Evolutionary conservation across 2,888 invertebrate genomes (phyloP).

Genomic region (Scelioninae gen. 1): DNA sequence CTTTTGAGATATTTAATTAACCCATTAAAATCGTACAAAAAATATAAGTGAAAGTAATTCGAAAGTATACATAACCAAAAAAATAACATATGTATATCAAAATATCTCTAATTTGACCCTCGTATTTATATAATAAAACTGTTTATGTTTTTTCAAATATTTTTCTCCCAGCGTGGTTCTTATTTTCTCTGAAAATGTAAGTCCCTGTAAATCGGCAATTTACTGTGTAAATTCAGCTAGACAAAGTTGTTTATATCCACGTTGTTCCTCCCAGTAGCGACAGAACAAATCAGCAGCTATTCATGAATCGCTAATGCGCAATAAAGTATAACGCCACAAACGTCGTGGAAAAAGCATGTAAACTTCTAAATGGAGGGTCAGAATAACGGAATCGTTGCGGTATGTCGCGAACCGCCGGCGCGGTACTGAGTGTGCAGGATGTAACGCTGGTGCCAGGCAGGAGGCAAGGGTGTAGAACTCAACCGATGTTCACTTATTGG

Average conservation of each 20-base stretch:
- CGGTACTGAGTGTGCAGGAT: conserved; percentile 64
- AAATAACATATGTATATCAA: too few relatives aligned
- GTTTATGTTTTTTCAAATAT: too few relatives aligned
- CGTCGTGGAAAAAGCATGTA: conserved; percentile 60
- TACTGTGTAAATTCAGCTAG: too few relatives aligned
- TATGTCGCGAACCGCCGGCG: conserved; percentile 75
- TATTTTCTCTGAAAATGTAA: too few relatives aligned
- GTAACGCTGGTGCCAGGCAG: conserved; percentile 65
- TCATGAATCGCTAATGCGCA: conserved; percentile 35
- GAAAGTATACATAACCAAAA: too few relatives aligned
- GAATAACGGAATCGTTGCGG: conserved; percentile 74
- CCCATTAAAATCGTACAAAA: too few relatives aligned
- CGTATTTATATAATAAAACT: too few relatives aligned
- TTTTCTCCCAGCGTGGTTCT: too few relatives aligned
- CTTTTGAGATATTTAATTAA: neutral
- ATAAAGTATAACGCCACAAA: conserved; percentile 48
- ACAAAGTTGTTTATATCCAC: too few relatives aligned
- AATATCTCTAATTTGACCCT: too few relatives aligned
- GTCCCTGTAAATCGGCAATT: too few relatives aligned
- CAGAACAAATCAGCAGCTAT: conserved; percentile 6
- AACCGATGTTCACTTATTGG: conserved; percentile 84
- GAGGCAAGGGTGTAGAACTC: conserved; percentile 74
- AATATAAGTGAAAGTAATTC: too few relatives aligned
- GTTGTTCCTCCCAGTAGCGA: conserved; percentile 2
- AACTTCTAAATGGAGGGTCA: conserved; percentile 68